phyloP scores from a whole-genome alignment of 2,888 invertebrate species.

The Pemphredon lugubris region DNA sequence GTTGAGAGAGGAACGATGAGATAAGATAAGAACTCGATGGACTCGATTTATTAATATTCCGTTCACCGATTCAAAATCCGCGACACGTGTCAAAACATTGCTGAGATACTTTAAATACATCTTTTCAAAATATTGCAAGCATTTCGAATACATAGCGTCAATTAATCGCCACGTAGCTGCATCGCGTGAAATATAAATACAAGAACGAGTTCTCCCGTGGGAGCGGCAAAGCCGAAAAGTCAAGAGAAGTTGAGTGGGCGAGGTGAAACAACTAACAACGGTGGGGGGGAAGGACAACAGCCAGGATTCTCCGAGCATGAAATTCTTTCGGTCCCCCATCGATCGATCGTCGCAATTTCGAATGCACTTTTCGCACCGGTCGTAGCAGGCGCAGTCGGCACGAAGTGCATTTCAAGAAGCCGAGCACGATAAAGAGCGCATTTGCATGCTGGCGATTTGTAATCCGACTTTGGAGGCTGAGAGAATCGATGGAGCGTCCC shows the following conservation, averaged over 20 bases:
- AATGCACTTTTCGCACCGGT: slow-evolving; percentile 47
- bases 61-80: no score
- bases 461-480: slow-evolving; percentile 36
- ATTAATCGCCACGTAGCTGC: background rate
- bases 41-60: no score
- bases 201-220: background rate
- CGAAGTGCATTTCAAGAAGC: slow-evolving; percentile 39
- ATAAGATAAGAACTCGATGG: no score
- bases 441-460: slow-evolving; percentile 62
- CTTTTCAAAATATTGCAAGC: no score
- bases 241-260: background rate
- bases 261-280: background rate
- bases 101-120: no score
- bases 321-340: no score
- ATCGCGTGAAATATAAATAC: slow-evolving; percentile 45
- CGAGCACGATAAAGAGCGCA: slow-evolving; percentile 49
- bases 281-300: background rate
- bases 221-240: background rate
- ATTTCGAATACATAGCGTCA: no score
- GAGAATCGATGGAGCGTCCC: slow-evolving; percentile 13
- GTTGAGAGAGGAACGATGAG: no score
- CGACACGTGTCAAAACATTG: no score
- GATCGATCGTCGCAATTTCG: slow-evolving; percentile 43
- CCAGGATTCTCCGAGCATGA: no score
- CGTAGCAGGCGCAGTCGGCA: slow-evolving; percentile 8